Conservation (phyloP, 2,797 vertebrate genomes). For the Sebastes baramenuke region DNA sequence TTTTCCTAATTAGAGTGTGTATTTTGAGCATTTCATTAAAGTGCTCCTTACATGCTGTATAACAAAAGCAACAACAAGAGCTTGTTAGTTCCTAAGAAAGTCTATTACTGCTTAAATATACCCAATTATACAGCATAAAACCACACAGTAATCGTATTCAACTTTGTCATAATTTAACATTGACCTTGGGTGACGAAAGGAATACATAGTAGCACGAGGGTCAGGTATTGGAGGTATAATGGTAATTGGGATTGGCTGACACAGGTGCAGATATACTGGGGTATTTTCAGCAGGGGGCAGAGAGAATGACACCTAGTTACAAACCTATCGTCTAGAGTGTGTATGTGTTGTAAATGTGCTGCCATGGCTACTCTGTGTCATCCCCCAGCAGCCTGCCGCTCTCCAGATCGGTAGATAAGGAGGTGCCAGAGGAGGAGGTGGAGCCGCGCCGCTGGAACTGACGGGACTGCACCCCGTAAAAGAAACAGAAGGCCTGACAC, state of each 20-base stretch:
- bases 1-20: not conserved
- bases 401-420: constrained; percentile 94
- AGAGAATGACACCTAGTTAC: constrained; percentile 42
- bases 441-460: constrained; percentile 88
- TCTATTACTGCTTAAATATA: not conserved
- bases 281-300: not conserved
- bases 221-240: not conserved
- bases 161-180: not conserved
- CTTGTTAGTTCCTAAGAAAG: not conserved
- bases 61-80: constrained; percentile 1
- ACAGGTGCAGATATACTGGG: constrained; percentile 5
- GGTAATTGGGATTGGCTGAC: constrained; percentile 2
- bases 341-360: constrained; percentile 81
- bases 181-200: not conserved
- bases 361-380: constrained; percentile 86
- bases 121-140: not conserved
- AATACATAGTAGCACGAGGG: not conserved
- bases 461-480: constrained; percentile 93
- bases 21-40: not conserved
- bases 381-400: constrained; percentile 93
- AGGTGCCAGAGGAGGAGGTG: constrained; percentile 92
- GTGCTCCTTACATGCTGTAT: not conserved
- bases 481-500: constrained; percentile 95
- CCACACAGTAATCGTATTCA: not conserved
- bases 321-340: constrained; percentile 80